Conservation (phyloP, 1,140 invertebrate genomes). For the Trachelipus rathkii region DNA sequence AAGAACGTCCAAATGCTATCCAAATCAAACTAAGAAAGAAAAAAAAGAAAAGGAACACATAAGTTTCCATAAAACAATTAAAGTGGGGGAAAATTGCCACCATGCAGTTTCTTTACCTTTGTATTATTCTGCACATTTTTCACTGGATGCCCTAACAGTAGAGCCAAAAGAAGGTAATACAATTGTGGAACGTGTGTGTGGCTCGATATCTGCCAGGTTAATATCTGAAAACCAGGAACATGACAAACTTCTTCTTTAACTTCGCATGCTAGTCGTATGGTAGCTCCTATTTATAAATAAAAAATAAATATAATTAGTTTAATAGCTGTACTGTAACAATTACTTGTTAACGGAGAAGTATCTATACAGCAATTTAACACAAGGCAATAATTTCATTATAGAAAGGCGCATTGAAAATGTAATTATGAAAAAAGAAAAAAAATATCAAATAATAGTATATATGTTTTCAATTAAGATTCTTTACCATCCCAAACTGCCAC, state of each 20-base stretch:
- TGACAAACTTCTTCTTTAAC: conserved; percentile 58
- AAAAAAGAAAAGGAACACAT: conserved; percentile 26
- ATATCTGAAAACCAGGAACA: conserved; percentile 73
- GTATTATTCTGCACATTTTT: conserved; percentile 70
- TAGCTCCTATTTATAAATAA: conserved; percentile 38
- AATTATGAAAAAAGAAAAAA: too few relatives aligned
- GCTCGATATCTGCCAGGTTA: conserved; percentile 76
- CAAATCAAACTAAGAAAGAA: conserved; percentile 60
- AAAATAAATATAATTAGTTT: too few relatives aligned
- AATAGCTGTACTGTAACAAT: too few relatives aligned
- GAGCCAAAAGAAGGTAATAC: conserved; percentile 84
- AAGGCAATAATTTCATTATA: too few relatives aligned
- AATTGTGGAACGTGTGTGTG: conserved; percentile 85
- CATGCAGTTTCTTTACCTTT: conserved; percentile 55
- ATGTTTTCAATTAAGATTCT: too few relatives aligned
- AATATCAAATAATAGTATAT: too few relatives aligned
- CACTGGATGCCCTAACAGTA: conserved; percentile 85
- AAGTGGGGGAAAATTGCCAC: not conserved
- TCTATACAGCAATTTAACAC: too few relatives aligned
- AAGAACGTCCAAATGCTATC: conserved; percentile 91
- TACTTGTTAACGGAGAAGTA: too few relatives aligned
- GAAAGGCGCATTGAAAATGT: too few relatives aligned
- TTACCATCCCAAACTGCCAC: too few relatives aligned
- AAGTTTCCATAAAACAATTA: not conserved
- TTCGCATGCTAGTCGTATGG: conserved; percentile 38